Conservation (phyloP, 2,888 invertebrate genomes). For the Acrobeloides nanus region DNA sequence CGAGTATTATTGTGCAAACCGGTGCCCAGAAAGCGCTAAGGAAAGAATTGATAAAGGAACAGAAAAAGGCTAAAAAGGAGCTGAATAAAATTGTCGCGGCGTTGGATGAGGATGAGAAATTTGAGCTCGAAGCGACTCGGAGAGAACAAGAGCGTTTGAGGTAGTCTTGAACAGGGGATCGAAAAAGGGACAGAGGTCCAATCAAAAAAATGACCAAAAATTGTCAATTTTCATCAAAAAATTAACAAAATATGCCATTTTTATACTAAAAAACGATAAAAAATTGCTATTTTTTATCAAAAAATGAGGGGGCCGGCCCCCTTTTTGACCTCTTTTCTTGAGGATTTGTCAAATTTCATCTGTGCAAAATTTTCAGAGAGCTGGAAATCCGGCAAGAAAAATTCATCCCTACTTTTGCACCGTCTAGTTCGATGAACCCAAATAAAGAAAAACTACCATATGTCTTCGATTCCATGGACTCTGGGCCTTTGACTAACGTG, state of each 20-base stretch:
- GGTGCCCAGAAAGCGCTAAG: slow-evolving; percentile 27
- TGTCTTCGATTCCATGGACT: slow-evolving; percentile 16
- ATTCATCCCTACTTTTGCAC: not conserved
- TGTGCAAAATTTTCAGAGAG: slow-evolving; percentile 3
- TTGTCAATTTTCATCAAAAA: too few relatives aligned
- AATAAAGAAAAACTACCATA: slow-evolving; percentile 5
- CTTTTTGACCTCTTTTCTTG: too few relatives aligned
- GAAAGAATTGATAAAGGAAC: slow-evolving; percentile 33
- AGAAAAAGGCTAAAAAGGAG: slow-evolving; percentile 28
- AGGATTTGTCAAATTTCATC: too few relatives aligned
- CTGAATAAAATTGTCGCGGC: slow-evolving; percentile 18
- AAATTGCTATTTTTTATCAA: too few relatives aligned
- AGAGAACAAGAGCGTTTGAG: slow-evolving; percentile 5
- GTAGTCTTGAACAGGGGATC: slow-evolving; percentile 1
- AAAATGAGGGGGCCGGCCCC: too few relatives aligned
- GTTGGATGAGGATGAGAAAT: slow-evolving; percentile 9
- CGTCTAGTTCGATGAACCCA: not conserved
- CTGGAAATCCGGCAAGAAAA: not conserved
- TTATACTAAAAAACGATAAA: too few relatives aligned
- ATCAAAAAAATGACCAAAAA: too few relatives aligned
- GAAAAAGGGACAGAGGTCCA: slow-evolving; percentile 8
- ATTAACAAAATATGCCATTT: too few relatives aligned
- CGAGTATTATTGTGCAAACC: slow-evolving; percentile 29
- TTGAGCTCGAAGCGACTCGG: slow-evolving; percentile 11
- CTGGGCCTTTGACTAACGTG: slow-evolving; percentile 9